phyloP scores from a whole-genome alignment of 2,888 invertebrate genomes.

The Ametastegia equiseti region DNA sequence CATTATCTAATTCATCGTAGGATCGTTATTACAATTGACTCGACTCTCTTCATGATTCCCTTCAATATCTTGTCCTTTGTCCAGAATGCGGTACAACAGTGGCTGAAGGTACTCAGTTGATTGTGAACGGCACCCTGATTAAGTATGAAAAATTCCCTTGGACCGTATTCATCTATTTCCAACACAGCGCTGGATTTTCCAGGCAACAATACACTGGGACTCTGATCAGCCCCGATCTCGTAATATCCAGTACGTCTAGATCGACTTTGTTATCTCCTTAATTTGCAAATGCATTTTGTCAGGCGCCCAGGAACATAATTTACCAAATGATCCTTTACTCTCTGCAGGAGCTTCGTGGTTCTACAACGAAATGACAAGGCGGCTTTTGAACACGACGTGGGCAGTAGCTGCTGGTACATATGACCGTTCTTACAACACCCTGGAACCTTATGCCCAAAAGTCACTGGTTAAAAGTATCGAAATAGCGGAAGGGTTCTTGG shows the following conservation, averaged over 20 bases:
- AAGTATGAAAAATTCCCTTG: conserved; percentile 62
- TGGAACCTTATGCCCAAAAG: conserved; percentile 57
- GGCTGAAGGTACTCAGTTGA: conserved; percentile 58
- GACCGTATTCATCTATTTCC: conserved; percentile 63
- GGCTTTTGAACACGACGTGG: conserved; percentile 50
- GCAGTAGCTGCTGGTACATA: conserved; percentile 62
- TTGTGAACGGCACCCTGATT: conserved; percentile 58
- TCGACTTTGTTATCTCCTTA: background rate
- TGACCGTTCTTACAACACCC: conserved; percentile 60
- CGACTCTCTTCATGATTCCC: too few species aligned
- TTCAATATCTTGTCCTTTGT: too few species aligned
- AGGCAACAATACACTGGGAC: conserved; percentile 62
- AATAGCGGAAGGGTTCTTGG: too few species aligned
- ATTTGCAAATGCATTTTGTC: background rate
- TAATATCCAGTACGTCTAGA: conserved; percentile 57
- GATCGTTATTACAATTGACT: background rate
- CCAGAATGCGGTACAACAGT: conserved; percentile 61
- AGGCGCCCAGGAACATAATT: conserved; percentile 65
- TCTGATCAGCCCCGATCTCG: conserved; percentile 60
- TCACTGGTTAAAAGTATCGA: conserved; percentile 53
- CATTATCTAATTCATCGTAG: conserved; percentile 6
- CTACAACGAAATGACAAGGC: conserved; percentile 58
- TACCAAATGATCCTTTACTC: too few species aligned
- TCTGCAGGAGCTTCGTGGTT: too few species aligned
- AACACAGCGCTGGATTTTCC: conserved; percentile 25